Base-by-base conservation (phyloP, 2,113 vertebrate species). In the Nanger granti region DNA sequence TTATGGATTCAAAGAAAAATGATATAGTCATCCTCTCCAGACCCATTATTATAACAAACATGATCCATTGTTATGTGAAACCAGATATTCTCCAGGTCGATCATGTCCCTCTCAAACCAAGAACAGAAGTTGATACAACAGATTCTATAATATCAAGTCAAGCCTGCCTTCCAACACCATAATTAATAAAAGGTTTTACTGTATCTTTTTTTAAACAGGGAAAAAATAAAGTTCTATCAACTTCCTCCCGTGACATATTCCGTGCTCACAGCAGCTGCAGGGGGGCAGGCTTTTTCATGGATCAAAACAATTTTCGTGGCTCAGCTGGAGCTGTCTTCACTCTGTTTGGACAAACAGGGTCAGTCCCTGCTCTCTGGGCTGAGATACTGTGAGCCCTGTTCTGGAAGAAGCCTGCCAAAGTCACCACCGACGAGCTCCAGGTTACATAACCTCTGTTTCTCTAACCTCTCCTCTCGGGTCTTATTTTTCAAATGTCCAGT, bases 401-500 rank as follows among this genome's bases (percentile, higher is more conserved):
- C 62, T 28, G 4, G 52, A 57, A 60, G 86, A 62, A 31, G 87
- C 57, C n/a, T 31, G 95, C 93, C 95, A 62, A 54, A 37, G 76
- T 54, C 73, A 22, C 59, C 76, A 34, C 54, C 0, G 13, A 34
- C 66, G 60, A n/a, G 93, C 91, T 89, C 95, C 94, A 69, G 93
- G 90, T 97, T 97, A 97, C 13, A 93, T 85, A 97, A 98, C 8
- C 31, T 24, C 92, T 89, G 69, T 95, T 98, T 89, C 97, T 88
- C 96, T 96, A 90, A 97, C 90, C 95, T 97, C 89, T 87, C 47
- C 54, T 52, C 89, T 91, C 92, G 24, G 87, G 94, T 62, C 97
- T 96, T 97, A 94, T 96, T 97, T 98, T 92, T 92, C 96, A 93
- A 87, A 90, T 18, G 92, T 95, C 84, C 92, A 96, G 89, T 92